Conservation (phyloP, 92 coral and sea anemone species). For the Umimayanthus chanpuru region DNA sequence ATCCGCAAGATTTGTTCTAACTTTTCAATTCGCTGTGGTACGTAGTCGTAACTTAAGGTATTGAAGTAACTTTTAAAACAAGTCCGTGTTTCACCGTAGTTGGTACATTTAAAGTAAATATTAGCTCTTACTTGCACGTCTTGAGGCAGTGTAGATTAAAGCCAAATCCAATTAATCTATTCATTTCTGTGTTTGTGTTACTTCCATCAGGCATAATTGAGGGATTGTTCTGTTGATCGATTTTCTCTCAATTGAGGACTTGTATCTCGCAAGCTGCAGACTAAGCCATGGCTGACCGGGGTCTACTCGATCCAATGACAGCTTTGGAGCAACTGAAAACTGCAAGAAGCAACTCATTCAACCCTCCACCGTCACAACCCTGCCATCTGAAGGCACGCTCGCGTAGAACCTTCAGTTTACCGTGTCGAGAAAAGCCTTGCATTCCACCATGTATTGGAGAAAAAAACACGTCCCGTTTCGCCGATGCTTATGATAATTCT, state of each 20-base stretch:
- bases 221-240: background rate
- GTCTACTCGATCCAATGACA: background rate
- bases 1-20: too few species aligned
- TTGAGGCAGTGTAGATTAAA: background rate
- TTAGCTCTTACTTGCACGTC: background rate
- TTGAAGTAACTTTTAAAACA: background rate
- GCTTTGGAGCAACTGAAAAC: conserved; percentile 20
- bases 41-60: background rate
- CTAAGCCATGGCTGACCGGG: conserved; percentile 24
- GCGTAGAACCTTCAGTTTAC: conserved; percentile 40
- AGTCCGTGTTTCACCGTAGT: too few species aligned
- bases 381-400: conserved; percentile 29
- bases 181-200: background rate
- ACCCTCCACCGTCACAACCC: conserved; percentile 27
- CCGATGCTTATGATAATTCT: background rate
- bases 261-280: background rate
- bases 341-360: conserved; percentile 27
- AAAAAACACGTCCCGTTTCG: background rate
- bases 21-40: too few species aligned
- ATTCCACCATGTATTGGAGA: conserved; percentile 11
- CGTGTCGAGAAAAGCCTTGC: conserved; percentile 43
- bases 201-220: background rate
- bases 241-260: background rate
- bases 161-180: background rate
- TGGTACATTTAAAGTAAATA: background rate